Conservation (phyloP, 2,113 vertebrate genomes). For the Mesitornis unicolor region DNA sequence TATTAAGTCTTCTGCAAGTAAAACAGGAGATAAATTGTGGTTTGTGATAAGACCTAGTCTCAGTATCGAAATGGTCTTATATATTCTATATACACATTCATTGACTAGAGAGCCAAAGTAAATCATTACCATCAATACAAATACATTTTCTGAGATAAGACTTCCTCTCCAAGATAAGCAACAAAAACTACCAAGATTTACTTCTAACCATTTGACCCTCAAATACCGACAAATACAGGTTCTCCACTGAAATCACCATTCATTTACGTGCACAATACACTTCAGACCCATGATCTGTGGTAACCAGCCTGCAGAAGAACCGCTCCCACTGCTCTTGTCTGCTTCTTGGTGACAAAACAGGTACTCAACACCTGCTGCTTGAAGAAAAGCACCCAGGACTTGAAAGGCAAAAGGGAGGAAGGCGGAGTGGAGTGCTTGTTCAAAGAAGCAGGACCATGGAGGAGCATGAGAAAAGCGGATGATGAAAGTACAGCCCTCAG, state of each 20-base stretch:
- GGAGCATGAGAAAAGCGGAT: neutral
- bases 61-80: neutral
- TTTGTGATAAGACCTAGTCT: neutral
- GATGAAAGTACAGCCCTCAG: neutral
- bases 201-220: neutral
- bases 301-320: neutral
- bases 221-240: neutral
- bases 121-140: neutral
- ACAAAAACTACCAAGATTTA: neutral
- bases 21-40: neutral
- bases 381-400: neutral
- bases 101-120: neutral
- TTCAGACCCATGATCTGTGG: neutral
- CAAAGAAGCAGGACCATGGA: neutral
- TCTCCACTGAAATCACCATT: neutral
- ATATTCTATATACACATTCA: neutral
- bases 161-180: neutral
- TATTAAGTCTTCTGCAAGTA: neutral
- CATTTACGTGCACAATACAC: neutral
- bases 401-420: neutral
- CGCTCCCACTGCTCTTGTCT: neutral
- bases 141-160: neutral
- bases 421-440: neutral
- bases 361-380: neutral
- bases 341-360: neutral